Evolutionary conservation across 1,140 invertebrate genomes (phyloP).

Genomic region (Battus philenor): DNA sequence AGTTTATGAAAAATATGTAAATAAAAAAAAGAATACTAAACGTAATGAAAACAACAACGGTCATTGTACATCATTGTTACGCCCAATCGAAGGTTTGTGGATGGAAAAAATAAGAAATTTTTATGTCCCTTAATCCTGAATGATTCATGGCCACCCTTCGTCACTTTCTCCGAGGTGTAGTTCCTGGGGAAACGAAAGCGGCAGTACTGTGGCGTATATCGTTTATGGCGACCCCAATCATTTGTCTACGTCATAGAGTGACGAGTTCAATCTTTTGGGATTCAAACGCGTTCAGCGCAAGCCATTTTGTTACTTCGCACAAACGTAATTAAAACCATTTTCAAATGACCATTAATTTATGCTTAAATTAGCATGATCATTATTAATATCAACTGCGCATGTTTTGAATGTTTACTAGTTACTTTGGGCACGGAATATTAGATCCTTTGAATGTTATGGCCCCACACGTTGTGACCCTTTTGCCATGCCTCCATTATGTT

Average conservation of each 20-base stretch:
- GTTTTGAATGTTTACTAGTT: constrained; percentile 4
- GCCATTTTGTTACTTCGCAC: background rate
- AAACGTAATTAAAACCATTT: constrained; percentile 6
- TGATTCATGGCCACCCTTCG: too few relatives aligned
- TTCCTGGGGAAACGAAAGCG: background rate
- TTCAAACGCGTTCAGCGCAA: background rate
- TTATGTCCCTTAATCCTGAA: too few relatives aligned
- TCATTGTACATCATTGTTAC: too few relatives aligned
- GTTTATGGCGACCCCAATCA: background rate
- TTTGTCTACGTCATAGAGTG: constrained; percentile 3
- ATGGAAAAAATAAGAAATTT: too few relatives aligned
- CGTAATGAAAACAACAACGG: too few relatives aligned
- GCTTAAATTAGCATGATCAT: background rate
- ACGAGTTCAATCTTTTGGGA: constrained; percentile 1
- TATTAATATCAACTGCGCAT: background rate
- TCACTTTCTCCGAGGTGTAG: background rate
- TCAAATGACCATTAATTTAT: background rate
- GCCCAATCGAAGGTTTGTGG: too few relatives aligned
- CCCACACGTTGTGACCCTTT: background rate
- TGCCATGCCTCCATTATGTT: background rate
- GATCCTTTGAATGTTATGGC: constrained; percentile 6
- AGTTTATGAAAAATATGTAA: too few relatives aligned
- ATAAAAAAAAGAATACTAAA: too few relatives aligned
- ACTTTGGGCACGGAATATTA: background rate
- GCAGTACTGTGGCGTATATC: background rate